Evolutionary conservation across 2,113 vertebrate species (phyloP).

Genomic region (Nothoprocta perdicaria): DNA sequence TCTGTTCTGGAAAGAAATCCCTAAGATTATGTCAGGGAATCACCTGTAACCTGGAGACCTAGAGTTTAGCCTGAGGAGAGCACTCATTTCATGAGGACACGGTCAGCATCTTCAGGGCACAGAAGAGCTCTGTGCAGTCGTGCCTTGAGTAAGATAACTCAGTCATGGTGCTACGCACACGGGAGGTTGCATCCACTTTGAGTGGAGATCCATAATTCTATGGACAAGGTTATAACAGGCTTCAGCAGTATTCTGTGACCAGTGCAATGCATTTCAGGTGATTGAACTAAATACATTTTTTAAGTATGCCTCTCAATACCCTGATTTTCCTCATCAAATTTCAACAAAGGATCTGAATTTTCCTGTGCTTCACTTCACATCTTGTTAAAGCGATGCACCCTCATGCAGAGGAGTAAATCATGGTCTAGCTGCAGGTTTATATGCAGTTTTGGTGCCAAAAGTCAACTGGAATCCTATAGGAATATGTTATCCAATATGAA

Average conservation of each 20-base stretch:
- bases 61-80: not conserved
- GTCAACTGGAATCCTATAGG: not conserved
- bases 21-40: not conserved
- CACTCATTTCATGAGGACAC: not conserved
- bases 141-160: fast-evolving
- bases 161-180: not conserved
- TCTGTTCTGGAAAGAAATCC: not conserved
- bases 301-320: not conserved
- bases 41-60: not conserved
- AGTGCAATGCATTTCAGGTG: not conserved
- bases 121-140: not conserved
- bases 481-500: fast-evolving
- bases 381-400: not conserved
- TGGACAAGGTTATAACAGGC: not conserved
- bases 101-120: too few relatives aligned
- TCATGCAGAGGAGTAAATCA: fast-evolving
- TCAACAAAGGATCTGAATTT: not conserved
- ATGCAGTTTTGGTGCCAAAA: not conserved
- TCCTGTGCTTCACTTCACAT: not conserved
- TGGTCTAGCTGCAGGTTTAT: not conserved
- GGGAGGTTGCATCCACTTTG: not conserved
- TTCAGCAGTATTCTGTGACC: not conserved
- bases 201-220: not conserved
- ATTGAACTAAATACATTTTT: not conserved
- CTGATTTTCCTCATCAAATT: not conserved